Evolutionary conservation across 2,888 invertebrate species (phyloP).

Genomic region (Autographa pulchrina): DNA sequence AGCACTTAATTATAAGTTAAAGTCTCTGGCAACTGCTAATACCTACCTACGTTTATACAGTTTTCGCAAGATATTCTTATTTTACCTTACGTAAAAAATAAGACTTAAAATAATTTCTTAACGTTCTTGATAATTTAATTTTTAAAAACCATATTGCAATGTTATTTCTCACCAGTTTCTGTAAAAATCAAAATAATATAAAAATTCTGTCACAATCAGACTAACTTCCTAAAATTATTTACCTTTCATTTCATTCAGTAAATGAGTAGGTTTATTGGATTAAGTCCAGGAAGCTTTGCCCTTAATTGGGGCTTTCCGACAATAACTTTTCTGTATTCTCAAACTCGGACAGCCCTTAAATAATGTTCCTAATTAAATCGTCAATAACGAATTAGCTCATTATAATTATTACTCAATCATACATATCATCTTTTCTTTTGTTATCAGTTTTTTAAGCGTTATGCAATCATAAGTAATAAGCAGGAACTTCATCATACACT

Average conservation of each 20-base stretch:
- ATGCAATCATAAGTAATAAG: background rate
- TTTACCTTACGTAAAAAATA: too few relatives aligned
- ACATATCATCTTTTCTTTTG: background rate
- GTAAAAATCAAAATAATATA: too few relatives aligned
- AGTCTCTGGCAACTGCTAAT: too few relatives aligned
- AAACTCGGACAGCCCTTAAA: conserved; percentile 86
- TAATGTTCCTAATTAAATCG: conserved; percentile 86
- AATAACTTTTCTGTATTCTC: conserved; percentile 88
- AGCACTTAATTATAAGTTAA: too few relatives aligned
- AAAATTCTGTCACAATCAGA: conserved; percentile 61
- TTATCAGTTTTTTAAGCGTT: background rate
- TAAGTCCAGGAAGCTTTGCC: conserved; percentile 88
- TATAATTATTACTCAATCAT: conserved; percentile 61
- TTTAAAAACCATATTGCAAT: too few relatives aligned
- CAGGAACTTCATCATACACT: background rate
- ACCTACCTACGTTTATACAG: too few relatives aligned
- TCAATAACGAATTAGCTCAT: conserved; percentile 75
- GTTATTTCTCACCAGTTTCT: too few relatives aligned
- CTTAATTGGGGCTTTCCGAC: conserved; percentile 88
- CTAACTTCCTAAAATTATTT: conserved; percentile 84
- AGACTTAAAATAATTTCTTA: too few relatives aligned
- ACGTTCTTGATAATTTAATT: too few relatives aligned
- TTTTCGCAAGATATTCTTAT: too few relatives aligned
- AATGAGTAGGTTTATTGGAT: conserved; percentile 89
- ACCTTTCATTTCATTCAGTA: conserved; percentile 87